Percentiles rank a stretch among this genome's conserved stretches.
Conservation (phyloP, 2,888 invertebrate species). For the Philaethria dido region DNA sequence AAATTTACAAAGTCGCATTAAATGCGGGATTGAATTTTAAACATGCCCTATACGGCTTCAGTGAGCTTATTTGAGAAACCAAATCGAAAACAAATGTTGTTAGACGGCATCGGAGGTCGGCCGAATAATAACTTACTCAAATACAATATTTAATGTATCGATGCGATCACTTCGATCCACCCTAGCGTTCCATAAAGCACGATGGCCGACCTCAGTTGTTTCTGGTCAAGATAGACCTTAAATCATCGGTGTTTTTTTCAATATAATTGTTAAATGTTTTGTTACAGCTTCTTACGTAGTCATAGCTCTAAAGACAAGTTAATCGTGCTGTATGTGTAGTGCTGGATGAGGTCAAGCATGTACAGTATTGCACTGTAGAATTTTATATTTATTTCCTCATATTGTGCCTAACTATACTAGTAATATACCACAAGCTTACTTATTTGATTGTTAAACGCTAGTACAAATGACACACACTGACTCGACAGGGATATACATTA, state of each 20-base stretch:
- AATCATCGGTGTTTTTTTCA: conserved; percentile 41
- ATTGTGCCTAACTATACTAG: conserved; percentile 49
- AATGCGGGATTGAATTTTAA: conserved; percentile 69
- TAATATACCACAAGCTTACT: conserved; percentile 58
- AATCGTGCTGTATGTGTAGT: conserved; percentile 29
- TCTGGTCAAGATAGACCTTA: conserved; percentile 43
- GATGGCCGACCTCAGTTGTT: conserved; percentile 37
- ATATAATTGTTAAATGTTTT: conserved; percentile 46
- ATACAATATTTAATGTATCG: conserved; percentile 2
- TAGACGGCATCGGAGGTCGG: conserved; percentile 30
- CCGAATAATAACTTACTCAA: background rate
- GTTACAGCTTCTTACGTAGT: conserved; percentile 47
- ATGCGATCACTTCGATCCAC: conserved; percentile 15
- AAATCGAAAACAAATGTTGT: conserved; percentile 44
- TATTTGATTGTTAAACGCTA: conserved; percentile 71
- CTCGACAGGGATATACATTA: conserved; percentile 77
- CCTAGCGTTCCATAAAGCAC: conserved; percentile 1
- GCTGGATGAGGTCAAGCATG: conserved; percentile 13
- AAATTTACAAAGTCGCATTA: conserved; percentile 77
- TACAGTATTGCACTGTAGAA: conserved; percentile 39
- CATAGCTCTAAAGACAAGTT: conserved; percentile 41
- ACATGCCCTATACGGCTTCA: conserved; percentile 63
- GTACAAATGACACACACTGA: conserved; percentile 79
- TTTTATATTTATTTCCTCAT: conserved; percentile 53
- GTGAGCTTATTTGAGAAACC: conserved; percentile 64